Evolutionary conservation across 2,888 invertebrate genomes (phyloP).

Genomic region (Cataglyphis albicans): DNA sequence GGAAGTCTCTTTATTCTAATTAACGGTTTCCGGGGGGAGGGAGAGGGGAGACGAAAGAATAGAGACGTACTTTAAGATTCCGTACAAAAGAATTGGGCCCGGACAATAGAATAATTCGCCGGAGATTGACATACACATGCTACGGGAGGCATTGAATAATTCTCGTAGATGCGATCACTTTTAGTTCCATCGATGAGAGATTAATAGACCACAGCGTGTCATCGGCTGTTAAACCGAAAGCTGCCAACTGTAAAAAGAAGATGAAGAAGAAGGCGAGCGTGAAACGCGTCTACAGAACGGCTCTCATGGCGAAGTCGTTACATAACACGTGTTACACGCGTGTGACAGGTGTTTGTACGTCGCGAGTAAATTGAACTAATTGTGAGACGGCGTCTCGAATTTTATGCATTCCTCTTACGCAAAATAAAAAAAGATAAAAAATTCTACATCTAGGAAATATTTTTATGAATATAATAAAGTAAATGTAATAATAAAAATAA

Average conservation of each 20-base stretch:
- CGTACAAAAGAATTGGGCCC: slow-evolving; percentile 9
- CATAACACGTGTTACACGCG: slow-evolving; percentile 65
- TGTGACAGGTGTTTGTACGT: slow-evolving; percentile 62
- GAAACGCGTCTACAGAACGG: slow-evolving; percentile 63
- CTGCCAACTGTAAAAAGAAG: slow-evolving; percentile 41
- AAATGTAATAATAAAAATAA: too few relatives aligned
- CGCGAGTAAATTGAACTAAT: slow-evolving; percentile 42
- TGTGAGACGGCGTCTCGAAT: slow-evolving; percentile 47
- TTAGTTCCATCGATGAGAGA: slow-evolving; percentile 40
- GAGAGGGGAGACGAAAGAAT: background rate
- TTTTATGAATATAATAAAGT: too few relatives aligned
- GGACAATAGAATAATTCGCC: slow-evolving; percentile 6
- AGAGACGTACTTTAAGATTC: background rate
- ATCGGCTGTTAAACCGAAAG: slow-evolving; percentile 33
- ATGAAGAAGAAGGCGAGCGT: slow-evolving; percentile 60
- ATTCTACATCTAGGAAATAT: too few relatives aligned
- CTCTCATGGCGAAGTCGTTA: slow-evolving; percentile 72
- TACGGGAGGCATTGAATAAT: slow-evolving; percentile 24
- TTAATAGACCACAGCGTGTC: slow-evolving; percentile 47
- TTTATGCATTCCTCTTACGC: slow-evolving; percentile 22
- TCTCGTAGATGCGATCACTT: slow-evolving; percentile 24
- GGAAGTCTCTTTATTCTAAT: background rate
- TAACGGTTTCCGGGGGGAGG: background rate
- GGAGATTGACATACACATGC: slow-evolving; percentile 37
- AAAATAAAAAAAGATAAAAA: background rate